Base-by-base conservation (phyloP, 2,113 vertebrate species). In the Jaculus jaculus region DNA sequence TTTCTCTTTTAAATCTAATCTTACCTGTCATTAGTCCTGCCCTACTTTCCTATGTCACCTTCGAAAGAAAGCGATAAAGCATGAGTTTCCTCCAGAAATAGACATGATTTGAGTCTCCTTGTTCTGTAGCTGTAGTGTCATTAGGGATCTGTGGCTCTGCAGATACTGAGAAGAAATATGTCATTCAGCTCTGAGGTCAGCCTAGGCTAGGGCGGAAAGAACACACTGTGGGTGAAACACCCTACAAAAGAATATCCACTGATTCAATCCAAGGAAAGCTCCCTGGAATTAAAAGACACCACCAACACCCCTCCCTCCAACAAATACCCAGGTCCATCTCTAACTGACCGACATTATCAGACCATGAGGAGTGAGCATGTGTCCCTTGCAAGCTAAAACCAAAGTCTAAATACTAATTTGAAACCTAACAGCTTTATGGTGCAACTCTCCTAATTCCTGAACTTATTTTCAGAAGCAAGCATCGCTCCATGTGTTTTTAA, bases 11-110 rank as follows among this genome's bases (percentile, higher is more conserved):
- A 95, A 97, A 95, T 96, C 79, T 92, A 96, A 90, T 97, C 96
- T 96, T 95, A 96, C 96, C 96, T 97, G 95, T 96, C 96, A 97
- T 97, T 97, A 97, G 96, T 93, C 94, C 90, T 97, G 96, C 84
- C 96, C 96, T 97, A 97, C 92, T 97, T 97, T 97, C 79, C 89
- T 84, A 81, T 97, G 95, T 97, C 97, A 97, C 96, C 96, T 96
- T 97, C 96, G 94, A 94, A 94, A 94, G 96, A 93, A 94, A 91
- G 87, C 74, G 94, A 92, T 93, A 97, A 95, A 96, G 87, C 91
- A 73, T 0, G 54, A 90, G 90, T 92, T 95, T 96, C 79, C 78
- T 95, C 93, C 93, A 95, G 95, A 97, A 97, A 97, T 97, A 97
- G 97, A 97, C 34, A 95, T 92, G 96, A 94, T 97, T 95, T 90